These are phyloP conservation scores for Spodoptera frugiperda DNA, from an alignment of 1,140 invertebrate species.

Conservation along the genomic window DNA sequence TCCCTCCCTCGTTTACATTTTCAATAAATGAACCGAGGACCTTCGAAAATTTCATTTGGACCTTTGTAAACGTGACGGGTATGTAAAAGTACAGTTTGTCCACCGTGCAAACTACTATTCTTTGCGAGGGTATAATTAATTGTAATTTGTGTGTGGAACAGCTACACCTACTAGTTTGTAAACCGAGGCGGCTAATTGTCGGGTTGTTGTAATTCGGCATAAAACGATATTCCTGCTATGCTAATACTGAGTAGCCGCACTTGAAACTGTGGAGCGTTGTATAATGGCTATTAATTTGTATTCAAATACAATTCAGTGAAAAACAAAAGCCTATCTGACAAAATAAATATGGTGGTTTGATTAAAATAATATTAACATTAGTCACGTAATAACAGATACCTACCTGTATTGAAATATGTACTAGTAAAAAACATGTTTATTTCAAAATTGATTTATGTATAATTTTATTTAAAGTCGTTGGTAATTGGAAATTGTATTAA, in stretches of 20 bases:
- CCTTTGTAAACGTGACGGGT: conserved; percentile 49
- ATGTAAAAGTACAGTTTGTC: conserved; percentile 36
- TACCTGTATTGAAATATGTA: too few species aligned
- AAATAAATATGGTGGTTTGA: not conserved
- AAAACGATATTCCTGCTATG: conserved; percentile 38
- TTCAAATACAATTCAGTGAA: not conserved
- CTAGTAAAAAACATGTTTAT: too few species aligned
- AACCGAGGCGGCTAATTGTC: conserved; percentile 17
- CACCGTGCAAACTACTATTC: conserved; percentile 37
- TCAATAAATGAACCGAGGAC: conserved; percentile 48
- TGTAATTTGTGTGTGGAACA: conserved; percentile 36
- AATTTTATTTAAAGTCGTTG: too few species aligned
- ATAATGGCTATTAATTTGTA: conserved; percentile 6
- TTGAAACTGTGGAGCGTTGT: conserved; percentile 12
- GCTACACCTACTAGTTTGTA: conserved; percentile 19
- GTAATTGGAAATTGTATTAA: too few species aligned
- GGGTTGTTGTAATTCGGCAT: conserved; percentile 6
- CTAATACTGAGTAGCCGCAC: conserved; percentile 23
- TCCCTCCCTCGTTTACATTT: conserved; percentile 50
- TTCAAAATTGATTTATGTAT: too few species aligned
- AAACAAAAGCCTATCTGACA: not conserved
- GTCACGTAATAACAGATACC: not conserved
- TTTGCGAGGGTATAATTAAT: conserved; percentile 36
- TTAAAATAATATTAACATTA: not conserved
- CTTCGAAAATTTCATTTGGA: conserved; percentile 48